Evolutionary conservation across 1,140 invertebrate species (phyloP).

Genomic region (Drosophila simulans): DNA sequence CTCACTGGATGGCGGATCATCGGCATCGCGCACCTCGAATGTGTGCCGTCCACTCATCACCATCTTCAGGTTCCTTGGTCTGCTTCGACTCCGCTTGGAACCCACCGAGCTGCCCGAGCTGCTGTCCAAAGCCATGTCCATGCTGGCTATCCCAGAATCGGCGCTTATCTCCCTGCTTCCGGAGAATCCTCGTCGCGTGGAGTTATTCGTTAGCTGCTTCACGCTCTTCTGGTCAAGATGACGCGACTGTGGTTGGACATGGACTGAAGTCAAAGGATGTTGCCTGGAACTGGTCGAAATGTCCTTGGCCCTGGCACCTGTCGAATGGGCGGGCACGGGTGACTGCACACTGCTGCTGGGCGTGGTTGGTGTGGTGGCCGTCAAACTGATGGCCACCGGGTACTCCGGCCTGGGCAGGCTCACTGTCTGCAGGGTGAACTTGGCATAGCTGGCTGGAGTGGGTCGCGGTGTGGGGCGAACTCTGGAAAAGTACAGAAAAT

Average conservation of each 20-base stretch:
- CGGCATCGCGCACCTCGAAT: conserved; percentile 87
- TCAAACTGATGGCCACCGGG: conserved; percentile 86
- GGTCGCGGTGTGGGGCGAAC: conserved; percentile 73
- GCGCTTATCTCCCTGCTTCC: conserved; percentile 85
- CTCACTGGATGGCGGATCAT: conserved; percentile 86
- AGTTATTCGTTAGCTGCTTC: conserved; percentile 89
- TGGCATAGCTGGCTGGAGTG: conserved; percentile 83
- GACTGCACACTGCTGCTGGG: conserved; percentile 73
- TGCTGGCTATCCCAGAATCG: conserved; percentile 88
- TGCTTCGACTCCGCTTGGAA: conserved; percentile 75
- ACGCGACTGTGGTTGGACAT: conserved; percentile 50
- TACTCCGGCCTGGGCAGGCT: conserved; percentile 90
- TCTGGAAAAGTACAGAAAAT: conserved; percentile 20
- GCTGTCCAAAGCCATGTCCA: conserved; percentile 85
- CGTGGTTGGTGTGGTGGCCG: conserved; percentile 75
- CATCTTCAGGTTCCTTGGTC: conserved; percentile 86
- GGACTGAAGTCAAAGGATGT: conserved; percentile 70
- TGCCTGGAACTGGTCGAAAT: conserved; percentile 17
- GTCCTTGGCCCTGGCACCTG: conserved; percentile 61
- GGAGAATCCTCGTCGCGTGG: conserved; percentile 84
- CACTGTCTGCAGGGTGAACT: conserved; percentile 90
- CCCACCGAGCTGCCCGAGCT: conserved; percentile 75
- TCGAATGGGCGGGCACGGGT: conserved; percentile 51
- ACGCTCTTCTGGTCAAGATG: conserved; percentile 88
- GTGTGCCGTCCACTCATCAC: conserved; percentile 86